These are phyloP conservation scores for Chunga burmeisteri DNA, from an alignment of 2,113 vertebrate species.

Conservation along the genomic window DNA sequence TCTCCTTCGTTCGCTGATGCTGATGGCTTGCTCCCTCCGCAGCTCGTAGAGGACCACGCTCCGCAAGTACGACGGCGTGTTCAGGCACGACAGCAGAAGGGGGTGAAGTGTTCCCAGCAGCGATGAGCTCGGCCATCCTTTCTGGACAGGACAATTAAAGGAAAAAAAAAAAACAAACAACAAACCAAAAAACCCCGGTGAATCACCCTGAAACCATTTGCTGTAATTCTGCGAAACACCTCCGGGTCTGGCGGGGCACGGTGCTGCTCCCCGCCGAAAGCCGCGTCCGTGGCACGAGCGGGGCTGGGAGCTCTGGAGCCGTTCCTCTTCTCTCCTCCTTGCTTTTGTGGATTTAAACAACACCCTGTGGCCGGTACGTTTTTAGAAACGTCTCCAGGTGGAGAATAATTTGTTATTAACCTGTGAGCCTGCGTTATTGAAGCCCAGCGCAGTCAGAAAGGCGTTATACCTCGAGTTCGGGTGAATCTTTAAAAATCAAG, in stretches of 20 bases:
- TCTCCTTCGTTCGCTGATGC: background rate
- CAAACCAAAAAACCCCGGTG: background rate
- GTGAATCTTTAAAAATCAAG: background rate
- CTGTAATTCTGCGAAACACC: background rate
- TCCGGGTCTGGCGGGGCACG: background rate
- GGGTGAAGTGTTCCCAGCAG: background rate
- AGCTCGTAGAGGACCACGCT: background rate
- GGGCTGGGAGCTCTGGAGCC: background rate
- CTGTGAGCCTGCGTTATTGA: background rate
- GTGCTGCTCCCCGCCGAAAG: background rate
- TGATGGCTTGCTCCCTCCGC: background rate
- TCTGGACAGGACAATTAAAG: background rate
- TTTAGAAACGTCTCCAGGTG: background rate
- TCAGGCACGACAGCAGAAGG: fast-evolving
- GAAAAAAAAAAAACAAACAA: background rate
- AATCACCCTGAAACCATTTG: background rate
- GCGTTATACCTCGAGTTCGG: fast-evolving
- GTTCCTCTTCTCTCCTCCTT: background rate
- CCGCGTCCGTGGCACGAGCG: no score
- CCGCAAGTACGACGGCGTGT: fast-evolving
- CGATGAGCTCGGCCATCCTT: background rate
- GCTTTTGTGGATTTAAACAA: background rate
- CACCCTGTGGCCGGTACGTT: background rate
- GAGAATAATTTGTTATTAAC: background rate
- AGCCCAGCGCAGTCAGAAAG: background rate